A percentile compares a stretch with the other conserved stretches of the same genome.
These are phyloP conservation scores for Taeniopygia guttata DNA, from an alignment of 2,797 vertebrate species.

Conservation along the genomic window DNA sequence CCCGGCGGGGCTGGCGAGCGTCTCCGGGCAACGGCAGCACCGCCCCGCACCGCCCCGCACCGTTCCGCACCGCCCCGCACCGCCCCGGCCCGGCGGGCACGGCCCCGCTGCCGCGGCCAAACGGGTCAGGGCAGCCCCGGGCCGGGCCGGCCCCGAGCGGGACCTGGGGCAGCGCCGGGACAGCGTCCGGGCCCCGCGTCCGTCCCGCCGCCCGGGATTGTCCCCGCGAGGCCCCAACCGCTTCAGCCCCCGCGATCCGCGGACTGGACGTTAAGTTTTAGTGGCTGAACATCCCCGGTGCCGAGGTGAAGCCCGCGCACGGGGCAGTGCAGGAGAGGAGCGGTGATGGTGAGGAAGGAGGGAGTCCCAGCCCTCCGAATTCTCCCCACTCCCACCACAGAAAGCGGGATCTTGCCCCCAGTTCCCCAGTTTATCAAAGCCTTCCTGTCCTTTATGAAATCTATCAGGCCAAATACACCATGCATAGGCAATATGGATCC, in stretches of 20 bases:
- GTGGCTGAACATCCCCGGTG: fast-evolving
- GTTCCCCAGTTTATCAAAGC: neutral
- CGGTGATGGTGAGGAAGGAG: neutral
- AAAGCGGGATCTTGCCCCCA: neutral
- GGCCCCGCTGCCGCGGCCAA: neutral
- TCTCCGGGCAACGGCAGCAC: neutral
- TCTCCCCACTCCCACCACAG: fast-evolving
- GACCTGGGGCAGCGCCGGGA: neutral
- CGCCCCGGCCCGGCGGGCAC: neutral
- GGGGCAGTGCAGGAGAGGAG: neutral
- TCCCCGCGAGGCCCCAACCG: fast-evolving
- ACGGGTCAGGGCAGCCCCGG: neutral
- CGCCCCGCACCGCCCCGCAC: neutral
- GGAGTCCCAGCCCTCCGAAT: neutral
- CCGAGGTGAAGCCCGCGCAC: fast-evolving
- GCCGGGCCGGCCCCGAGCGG: neutral
- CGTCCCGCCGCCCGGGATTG: neutral
- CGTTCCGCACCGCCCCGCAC: neutral
- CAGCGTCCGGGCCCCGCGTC: too few relatives aligned
- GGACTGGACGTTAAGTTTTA: neutral
- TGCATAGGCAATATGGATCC: fast-evolving
- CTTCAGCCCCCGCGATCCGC: fast-evolving
- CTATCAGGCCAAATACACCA: neutral
- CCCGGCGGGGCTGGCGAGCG: neutral
- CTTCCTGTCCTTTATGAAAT: neutral